A percentile compares a stretch with the other conserved stretches of the same genome.
Conservation (phyloP, 1,140 invertebrate genomes). For the Matsumurasca onukii region DNA sequence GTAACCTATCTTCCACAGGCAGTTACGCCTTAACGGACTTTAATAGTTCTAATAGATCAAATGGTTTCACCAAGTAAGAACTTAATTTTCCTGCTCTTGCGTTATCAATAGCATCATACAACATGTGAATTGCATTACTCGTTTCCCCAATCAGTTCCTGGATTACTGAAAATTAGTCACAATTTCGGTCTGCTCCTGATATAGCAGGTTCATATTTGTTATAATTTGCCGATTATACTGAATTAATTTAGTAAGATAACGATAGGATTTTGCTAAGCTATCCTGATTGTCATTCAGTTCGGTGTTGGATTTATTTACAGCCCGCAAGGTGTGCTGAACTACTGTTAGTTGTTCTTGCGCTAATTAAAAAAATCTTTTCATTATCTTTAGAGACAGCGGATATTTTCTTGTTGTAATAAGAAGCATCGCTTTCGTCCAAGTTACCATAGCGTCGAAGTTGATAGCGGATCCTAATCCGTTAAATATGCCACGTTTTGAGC, state of each 20-base stretch:
- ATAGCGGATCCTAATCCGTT: background rate
- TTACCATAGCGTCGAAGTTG: background rate
- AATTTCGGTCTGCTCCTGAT: background rate
- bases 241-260: background rate
- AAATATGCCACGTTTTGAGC: background rate
- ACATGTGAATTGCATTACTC: background rate
- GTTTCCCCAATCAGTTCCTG: background rate
- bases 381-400: background rate
- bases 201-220: background rate
- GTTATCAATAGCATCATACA: background rate
- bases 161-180: background rate
- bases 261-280: background rate
- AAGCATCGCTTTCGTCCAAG: background rate
- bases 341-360: background rate
- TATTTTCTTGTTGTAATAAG: background rate
- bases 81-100: background rate
- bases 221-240: background rate
- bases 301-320: background rate
- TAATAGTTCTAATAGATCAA: background rate
- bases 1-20: background rate
- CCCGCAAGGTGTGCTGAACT: background rate
- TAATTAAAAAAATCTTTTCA: background rate
- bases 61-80: background rate
- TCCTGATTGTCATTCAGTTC: constrained; percentile 7
- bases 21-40: background rate